Percentiles rank a stretch among this genome's conserved stretches.
Conservation (phyloP, 2,797 vertebrate genomes). For the Vespertilio murinus region DNA sequence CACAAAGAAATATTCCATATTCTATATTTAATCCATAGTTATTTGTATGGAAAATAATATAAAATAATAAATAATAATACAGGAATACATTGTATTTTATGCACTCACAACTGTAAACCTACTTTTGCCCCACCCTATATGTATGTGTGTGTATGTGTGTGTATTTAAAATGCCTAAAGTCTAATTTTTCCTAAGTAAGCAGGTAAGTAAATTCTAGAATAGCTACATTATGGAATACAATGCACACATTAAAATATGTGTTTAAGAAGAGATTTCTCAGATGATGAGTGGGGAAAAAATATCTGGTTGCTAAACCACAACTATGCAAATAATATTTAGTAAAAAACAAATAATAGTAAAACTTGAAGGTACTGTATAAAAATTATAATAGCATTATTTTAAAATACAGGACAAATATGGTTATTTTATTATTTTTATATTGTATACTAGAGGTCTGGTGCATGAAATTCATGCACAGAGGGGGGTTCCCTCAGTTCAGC, state of each 20-base stretch:
- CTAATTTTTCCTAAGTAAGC: neutral
- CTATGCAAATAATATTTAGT: neutral
- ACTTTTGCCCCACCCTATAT: neutral
- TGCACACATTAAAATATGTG: neutral
- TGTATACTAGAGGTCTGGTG: neutral
- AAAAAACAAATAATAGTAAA: neutral
- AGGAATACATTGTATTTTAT: neutral
- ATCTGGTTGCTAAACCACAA: neutral
- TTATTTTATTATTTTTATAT: conserved; percentile 26
- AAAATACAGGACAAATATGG: neutral
- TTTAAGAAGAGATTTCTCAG: conserved; percentile 5
- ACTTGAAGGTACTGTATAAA: neutral
- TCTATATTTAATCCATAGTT: neutral
- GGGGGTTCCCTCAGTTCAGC: too few species aligned
- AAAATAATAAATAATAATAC: neutral
- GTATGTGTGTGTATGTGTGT: neutral
- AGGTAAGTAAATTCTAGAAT: neutral
- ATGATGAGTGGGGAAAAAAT: neutral
- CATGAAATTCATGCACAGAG: too few species aligned
- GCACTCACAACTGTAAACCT: neutral
- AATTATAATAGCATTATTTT: neutral
- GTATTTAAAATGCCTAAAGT: neutral
- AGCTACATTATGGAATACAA: neutral
- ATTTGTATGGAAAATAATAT: neutral
- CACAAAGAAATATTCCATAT: neutral